A percentile compares a stretch with the other conserved stretches of the same genome.
phyloP scores from a whole-genome alignment of 2,888 invertebrate genomes.

The Phyllotreta striolata region DNA sequence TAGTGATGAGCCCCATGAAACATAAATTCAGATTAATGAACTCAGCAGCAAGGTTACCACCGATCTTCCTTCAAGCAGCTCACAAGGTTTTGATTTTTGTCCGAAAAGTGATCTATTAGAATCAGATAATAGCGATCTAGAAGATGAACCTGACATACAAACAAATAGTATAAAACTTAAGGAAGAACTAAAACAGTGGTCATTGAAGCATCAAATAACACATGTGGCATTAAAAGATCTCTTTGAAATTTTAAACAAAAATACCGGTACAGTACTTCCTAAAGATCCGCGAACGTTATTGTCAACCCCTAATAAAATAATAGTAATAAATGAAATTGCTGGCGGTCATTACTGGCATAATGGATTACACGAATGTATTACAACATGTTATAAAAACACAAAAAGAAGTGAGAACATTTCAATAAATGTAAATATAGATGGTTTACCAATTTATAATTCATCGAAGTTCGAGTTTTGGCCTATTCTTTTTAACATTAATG shows the following conservation, averaged over 20 bases:
- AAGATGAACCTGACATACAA: constrained; percentile 3
- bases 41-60: no score
- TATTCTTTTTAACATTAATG: no score
- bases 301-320: constrained; percentile 5
- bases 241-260: constrained; percentile 4
- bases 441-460: no score
- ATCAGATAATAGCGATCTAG: no score
- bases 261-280: neutral
- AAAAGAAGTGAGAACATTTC: constrained; percentile 7
- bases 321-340: constrained; percentile 2
- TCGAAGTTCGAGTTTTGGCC: no score
- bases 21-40: no score
- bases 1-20: no score
- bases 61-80: no score
- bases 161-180: neutral
- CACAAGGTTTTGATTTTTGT: no score
- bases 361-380: constrained; percentile 2
- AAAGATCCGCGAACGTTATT: constrained; percentile 5
- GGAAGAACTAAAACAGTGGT: constrained; percentile 1
- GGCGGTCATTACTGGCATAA: constrained; percentile 7
- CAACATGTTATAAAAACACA: constrained; percentile 3
- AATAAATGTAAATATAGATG: neutral
- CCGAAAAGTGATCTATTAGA: no score
- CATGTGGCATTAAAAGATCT: constrained; percentile 3
- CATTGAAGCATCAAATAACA: constrained; percentile 3